These are phyloP conservation scores for Pampusana beccarii DNA, from an alignment of 2,113 vertebrate species.

Conservation along the genomic window DNA sequence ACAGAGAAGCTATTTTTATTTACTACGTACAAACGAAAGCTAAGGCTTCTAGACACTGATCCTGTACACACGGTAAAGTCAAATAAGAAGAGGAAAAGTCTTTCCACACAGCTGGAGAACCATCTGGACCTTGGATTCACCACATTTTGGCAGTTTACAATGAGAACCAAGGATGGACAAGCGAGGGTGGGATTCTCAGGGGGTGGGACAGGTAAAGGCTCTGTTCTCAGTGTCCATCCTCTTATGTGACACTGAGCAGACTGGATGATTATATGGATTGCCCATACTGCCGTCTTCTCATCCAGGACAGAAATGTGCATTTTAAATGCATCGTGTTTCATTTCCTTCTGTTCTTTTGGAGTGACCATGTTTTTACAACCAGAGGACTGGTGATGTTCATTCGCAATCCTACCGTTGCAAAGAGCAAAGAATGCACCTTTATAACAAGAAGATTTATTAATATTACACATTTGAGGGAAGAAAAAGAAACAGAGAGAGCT, in stretches of 20 bases:
- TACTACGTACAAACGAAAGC: background rate
- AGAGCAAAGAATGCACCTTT: background rate
- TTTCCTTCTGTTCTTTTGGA: background rate
- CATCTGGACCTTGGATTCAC: background rate
- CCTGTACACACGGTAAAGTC: background rate
- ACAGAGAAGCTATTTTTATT: background rate
- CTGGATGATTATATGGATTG: background rate
- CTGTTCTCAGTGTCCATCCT: background rate
- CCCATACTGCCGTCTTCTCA: background rate
- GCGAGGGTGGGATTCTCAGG: background rate
- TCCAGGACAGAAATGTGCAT: background rate
- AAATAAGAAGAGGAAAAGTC: background rate
- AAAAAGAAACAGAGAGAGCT: background rate
- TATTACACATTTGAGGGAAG: background rate
- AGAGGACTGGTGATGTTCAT: background rate
- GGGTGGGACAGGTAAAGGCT: background rate
- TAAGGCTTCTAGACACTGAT: background rate
- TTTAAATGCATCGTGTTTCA: background rate
- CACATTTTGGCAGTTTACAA: background rate
- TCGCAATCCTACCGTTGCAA: background rate
- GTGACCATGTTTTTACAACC: constrained; percentile 4
- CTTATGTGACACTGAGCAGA: background rate
- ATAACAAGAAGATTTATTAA: constrained; percentile 19
- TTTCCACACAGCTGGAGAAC: background rate
- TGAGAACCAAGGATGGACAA: background rate